Evolutionary conservation across 2,113 vertebrate genomes (phyloP), one percentile per base, ranked within the genome.

Genomic region (Chrysochloris asiatica): DNA sequence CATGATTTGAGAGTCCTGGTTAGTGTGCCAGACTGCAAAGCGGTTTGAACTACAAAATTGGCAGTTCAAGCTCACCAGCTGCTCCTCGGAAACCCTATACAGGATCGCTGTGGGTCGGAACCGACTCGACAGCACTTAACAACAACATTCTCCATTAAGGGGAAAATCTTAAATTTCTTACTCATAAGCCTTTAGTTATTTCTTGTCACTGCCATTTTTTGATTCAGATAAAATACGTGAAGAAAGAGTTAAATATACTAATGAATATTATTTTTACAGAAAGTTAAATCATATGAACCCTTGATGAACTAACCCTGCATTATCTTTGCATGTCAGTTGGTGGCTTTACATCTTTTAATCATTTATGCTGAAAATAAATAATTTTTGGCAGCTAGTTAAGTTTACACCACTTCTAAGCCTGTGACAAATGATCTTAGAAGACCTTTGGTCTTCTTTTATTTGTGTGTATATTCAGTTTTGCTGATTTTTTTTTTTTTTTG

Each of bases 391-490:
- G 94, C 88, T 92, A 72, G 76, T 3, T 93, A 90, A 89, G 88
- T 96, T 95, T 94, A 95, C 92, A 85, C 77, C 93, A 94, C 95
- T 95, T 95, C 90, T 93, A 83, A 92, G 80, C 13, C 69, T 78
- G 61, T 95, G 83, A 78, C 84, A 91, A 76, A 93, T 6, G 3
- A 93, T 93, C 45, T 47, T 90, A 54, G 38, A 80, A 84, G 79
- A 88, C 59, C 88, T 48, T 28, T 38, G 0, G 81, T 95, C 83
- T 95, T 82, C 22, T 14, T 61, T 14, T 30, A 21, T 56, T 16
- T 52, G 50, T 52, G 50, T 52, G 50, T 52, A 52, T n/a, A 22
- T 56, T 56, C 50, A 8, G 50, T 50, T 50, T 50, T 8, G 50
- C 50, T 10, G 50, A 10, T 50, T 50, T 50, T 50, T 50, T 50